Percentiles rank a stretch among this genome's conserved stretches.
phyloP scores from a whole-genome alignment of 2,888 invertebrate species.

The Caprella mutica region DNA sequence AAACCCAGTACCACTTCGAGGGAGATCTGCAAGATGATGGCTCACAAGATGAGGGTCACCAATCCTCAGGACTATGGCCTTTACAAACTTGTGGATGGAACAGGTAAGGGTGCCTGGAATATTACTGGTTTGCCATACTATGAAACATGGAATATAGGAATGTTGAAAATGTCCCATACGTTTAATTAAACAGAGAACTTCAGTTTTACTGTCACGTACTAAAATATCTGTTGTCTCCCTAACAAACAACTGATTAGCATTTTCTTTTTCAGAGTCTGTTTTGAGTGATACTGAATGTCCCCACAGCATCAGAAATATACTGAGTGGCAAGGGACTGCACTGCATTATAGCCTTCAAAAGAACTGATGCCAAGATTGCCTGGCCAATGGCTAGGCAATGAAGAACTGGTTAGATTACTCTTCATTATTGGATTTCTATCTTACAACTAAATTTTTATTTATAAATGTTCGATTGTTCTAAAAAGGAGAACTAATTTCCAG shows the following conservation, averaged over 20 bases:
- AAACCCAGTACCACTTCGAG: constrained; percentile 84
- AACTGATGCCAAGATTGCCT: constrained; percentile 91
- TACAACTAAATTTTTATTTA: too few species aligned
- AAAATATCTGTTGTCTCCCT: too few species aligned
- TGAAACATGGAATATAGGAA: too few species aligned
- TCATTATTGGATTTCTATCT: too few species aligned
- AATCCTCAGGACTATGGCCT: constrained; percentile 94
- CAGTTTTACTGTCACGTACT: too few species aligned
- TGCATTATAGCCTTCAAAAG: constrained; percentile 90
- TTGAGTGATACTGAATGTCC: constrained; percentile 80
- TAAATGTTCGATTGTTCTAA: too few species aligned
- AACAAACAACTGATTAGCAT: too few species aligned
- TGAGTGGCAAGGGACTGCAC: constrained; percentile 53
- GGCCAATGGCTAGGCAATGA: constrained; percentile 51
- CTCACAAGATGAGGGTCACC: constrained; percentile 86
- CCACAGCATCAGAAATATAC: constrained; percentile 63
- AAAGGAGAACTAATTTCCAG: too few species aligned
- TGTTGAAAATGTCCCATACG: too few species aligned
- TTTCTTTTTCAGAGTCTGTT: constrained; percentile 61
- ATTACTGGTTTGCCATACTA: too few species aligned
- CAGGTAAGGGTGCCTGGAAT: too few species aligned
- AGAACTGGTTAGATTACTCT: not conserved
- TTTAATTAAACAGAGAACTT: too few species aligned
- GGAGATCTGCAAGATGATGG: constrained; percentile 86
- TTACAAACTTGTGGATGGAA: constrained; percentile 76